Conservation (phyloP, 2,797 vertebrate species). For the Onychomys torridus region DNA sequence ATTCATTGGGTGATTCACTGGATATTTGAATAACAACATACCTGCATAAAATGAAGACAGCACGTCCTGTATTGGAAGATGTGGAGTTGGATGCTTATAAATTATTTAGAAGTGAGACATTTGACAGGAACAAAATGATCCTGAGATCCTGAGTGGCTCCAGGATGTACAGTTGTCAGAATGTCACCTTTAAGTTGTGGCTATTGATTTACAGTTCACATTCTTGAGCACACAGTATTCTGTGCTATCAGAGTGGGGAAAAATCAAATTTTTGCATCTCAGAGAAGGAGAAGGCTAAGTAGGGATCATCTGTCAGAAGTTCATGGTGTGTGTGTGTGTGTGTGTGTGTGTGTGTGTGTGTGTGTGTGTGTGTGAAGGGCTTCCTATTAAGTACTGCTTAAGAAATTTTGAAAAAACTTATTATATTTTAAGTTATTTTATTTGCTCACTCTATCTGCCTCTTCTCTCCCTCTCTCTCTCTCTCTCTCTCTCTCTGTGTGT, state of each 20-base stretch:
- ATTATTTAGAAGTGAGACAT: slow-evolving; percentile 87
- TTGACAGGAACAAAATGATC: slow-evolving; percentile 84
- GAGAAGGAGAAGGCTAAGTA: slow-evolving; percentile 79
- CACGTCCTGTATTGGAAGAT: background rate
- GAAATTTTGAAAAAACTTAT: background rate
- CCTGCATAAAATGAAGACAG: background rate
- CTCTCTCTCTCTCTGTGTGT: no score
- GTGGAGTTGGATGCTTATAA: slow-evolving; percentile 79
- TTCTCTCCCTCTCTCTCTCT: background rate
- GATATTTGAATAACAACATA: background rate
- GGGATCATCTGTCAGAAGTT: slow-evolving; percentile 72
- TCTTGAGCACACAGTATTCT: slow-evolving; percentile 78
- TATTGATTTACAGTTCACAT: slow-evolving; percentile 89
- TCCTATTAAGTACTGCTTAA: slow-evolving; percentile 28
- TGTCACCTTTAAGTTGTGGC: slow-evolving; percentile 87
- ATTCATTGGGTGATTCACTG: background rate
- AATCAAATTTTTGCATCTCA: slow-evolving; percentile 74
- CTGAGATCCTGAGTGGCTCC: slow-evolving; percentile 85
- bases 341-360: slow-evolving; percentile 1
- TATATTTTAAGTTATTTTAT: background rate
- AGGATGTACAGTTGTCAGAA: slow-evolving; percentile 87
- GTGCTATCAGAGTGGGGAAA: slow-evolving; percentile 77
- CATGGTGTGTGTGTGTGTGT: background rate
- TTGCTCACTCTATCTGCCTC: background rate
- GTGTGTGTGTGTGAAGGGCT: slow-evolving; percentile 5